A percentile compares a stretch with the other conserved stretches of the same genome.
Conservation (phyloP, 1,140 invertebrate species). For the Archivesica marissinica region DNA sequence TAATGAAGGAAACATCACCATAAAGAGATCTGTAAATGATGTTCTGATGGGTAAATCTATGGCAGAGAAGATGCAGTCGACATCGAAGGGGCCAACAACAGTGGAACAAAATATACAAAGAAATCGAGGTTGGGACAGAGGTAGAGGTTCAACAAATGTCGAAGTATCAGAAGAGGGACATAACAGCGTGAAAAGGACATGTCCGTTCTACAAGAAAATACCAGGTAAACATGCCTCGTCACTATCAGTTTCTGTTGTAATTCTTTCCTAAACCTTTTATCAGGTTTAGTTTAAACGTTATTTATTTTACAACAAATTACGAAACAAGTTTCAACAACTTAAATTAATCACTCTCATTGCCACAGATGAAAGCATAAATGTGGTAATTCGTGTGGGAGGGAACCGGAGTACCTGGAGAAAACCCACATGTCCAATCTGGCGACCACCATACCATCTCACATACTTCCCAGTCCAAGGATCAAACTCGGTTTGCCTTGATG, state of each 20-base stretch:
- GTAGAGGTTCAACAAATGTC: not conserved
- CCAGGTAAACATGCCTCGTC: slow-evolving; percentile 79
- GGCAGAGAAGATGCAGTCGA: not conserved
- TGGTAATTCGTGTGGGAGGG: too few relatives aligned
- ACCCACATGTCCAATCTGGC: too few relatives aligned
- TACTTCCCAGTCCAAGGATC: too few relatives aligned
- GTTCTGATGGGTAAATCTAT: not conserved
- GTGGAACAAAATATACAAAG: not conserved
- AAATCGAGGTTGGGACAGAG: not conserved
- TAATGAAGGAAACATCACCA: not conserved
- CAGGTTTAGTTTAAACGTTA: too few relatives aligned
- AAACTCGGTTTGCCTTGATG: too few relatives aligned
- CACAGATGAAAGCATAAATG: too few relatives aligned
- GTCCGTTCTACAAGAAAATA: slow-evolving; percentile 83
- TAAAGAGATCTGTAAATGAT: not conserved
- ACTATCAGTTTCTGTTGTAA: too few relatives aligned
- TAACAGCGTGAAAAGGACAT: slow-evolving; percentile 63
- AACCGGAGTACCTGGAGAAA: too few relatives aligned
- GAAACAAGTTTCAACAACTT: too few relatives aligned
- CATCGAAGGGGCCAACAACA: not conserved
- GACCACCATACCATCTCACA: too few relatives aligned
- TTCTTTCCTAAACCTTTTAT: not conserved
- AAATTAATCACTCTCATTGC: too few relatives aligned
- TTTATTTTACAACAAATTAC: too few relatives aligned
- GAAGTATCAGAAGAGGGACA: not conserved